Evolutionary conservation across 2,113 vertebrate genomes (phyloP).

Genomic region (Cynoglossus semilaevis): DNA sequence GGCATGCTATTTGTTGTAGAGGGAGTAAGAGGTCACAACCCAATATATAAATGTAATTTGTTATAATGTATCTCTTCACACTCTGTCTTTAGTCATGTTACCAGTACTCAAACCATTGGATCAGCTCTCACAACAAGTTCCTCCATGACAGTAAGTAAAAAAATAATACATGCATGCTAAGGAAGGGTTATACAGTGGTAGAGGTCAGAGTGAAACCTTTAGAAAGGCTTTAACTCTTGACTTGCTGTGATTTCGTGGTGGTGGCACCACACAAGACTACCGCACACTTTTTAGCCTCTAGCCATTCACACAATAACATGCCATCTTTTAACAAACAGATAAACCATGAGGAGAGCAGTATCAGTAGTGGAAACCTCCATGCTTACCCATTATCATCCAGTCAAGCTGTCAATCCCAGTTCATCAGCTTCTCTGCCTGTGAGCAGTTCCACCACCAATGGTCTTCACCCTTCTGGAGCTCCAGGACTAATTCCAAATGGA

Average conservation of each 20-base stretch:
- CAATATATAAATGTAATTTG: too few species aligned
- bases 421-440: conserved; percentile 48
- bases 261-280: too few species aligned
- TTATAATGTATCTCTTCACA: too few species aligned
- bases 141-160: conserved; percentile 80
- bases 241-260: too few species aligned
- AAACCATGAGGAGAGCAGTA: conserved; percentile 76
- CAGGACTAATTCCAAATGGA: conserved; percentile 80
- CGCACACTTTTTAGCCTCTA: too few species aligned
- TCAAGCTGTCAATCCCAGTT: conserved; percentile 56
- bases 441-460: conserved; percentile 78
- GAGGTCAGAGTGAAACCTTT: too few species aligned
- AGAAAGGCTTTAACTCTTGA: too few species aligned
- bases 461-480: conserved; percentile 77
- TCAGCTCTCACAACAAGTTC: conserved; percentile 76
- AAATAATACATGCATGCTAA: too few species aligned
- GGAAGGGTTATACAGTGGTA: too few species aligned
- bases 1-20: conserved; percentile 6
- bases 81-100: conserved; percentile 68
- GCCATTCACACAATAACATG: too few species aligned
- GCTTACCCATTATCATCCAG: conserved; percentile 74
- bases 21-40: too few species aligned
- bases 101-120: conserved; percentile 79
- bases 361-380: conserved; percentile 70
- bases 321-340: conserved; percentile 29